Evolutionary conservation across 2,113 vertebrate species (phyloP), one percentile per base, ranked within the genome.

Genomic region (Phalacrocorax pelagicus): DNA sequence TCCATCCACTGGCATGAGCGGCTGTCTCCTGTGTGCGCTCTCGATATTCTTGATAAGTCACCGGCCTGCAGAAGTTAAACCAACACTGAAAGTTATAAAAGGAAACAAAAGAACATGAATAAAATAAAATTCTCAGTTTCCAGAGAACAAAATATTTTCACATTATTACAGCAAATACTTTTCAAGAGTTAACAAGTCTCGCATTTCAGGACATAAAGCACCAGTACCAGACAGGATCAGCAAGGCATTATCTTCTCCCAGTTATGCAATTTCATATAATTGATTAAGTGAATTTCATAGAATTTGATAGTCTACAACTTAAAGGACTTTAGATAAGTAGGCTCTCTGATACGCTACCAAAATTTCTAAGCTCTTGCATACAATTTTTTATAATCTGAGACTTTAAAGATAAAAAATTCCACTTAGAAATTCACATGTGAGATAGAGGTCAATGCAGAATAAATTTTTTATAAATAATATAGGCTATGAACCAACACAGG

Each of bases 11-110:
- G 94, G 99, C 97, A 92, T 98, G 98, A 85, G 88, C 90, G 17
- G 98, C 97, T 44, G 98, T 93, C 83, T 98, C 98, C 82, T 98
- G 94, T 4, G 98, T 95, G 72, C 98, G 96, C 70, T 98, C 98
- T 94, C 97, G 98, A 75, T 98, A 99, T 55, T 95, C 95, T 83
- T 99, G 98, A 54, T 99, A 99, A 3, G 98, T 99, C 96, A 99
- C 96, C 44, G 98, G 98, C 97, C 99, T 99, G 97, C 87, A 98
- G 94, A 87, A 95, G 96, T 96, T 92, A 97, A 96, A 96, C 49
- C 94, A 97, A 97, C 95, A 96, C 90, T 75, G 65, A 96, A 79
- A 92, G 95, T 97, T 92, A 97, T 77, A 90, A 94, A 94, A 95
- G 91, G 89, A 94, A 97, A 97, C 86, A 91, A 90, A 93, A 94